These are phyloP conservation scores for Cebidichthys violaceus DNA, from an alignment of 2,113 vertebrate species.

Conservation along the genomic window DNA sequence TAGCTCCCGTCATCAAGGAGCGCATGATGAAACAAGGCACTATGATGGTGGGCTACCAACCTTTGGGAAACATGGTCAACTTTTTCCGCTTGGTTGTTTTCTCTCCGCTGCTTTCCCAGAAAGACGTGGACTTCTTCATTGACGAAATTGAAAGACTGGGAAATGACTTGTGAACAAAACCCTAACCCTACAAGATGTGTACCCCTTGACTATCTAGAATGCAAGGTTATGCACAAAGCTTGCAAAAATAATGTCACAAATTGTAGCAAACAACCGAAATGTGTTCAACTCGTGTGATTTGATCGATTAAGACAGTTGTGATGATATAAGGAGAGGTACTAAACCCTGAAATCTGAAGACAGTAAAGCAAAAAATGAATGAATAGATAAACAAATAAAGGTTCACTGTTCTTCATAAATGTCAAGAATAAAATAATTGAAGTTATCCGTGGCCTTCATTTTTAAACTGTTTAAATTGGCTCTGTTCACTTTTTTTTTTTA, in stretches of 20 bases:
- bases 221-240: not conserved
- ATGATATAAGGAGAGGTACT: not conserved
- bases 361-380: not conserved
- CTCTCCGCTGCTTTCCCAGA: constrained; percentile 48
- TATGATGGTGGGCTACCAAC: constrained; percentile 75
- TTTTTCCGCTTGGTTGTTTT: constrained; percentile 63
- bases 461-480: not conserved
- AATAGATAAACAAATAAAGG: not conserved
- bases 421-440: not conserved
- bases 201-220: not conserved
- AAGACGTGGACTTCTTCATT: constrained; percentile 66
- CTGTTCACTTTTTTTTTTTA: not conserved
- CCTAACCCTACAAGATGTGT: not conserved
- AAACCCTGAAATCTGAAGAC: not conserved
- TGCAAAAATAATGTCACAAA: not conserved
- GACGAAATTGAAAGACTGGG: constrained; percentile 88
- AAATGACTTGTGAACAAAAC: constrained; percentile 79
- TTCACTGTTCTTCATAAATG: not conserved
- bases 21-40: constrained; percentile 72
- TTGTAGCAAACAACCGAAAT: not conserved
- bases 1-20: constrained; percentile 71
- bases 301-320: not conserved
- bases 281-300: not conserved
- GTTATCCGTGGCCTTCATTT: not conserved
- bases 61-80: constrained; percentile 65